These are phyloP conservation scores for Iguana delicatissima DNA, from an alignment of 2,797 vertebrate species.

Conservation along the genomic window DNA sequence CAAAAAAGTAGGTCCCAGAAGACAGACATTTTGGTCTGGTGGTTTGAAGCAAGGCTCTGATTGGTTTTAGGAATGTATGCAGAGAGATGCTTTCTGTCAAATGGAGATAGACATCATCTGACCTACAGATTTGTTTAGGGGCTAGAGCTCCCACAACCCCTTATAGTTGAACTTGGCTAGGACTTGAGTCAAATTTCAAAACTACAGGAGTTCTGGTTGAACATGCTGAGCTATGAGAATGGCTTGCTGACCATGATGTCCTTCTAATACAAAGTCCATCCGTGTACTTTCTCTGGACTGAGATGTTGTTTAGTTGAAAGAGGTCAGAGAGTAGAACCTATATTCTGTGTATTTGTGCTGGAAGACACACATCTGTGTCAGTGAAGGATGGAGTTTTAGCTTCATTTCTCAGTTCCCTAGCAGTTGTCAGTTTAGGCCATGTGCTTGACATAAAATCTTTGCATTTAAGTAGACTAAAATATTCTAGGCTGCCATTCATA, in stretches of 20 bases:
- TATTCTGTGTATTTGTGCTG: background rate
- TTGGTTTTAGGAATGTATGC: background rate
- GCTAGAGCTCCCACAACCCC: background rate
- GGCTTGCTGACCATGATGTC: background rate
- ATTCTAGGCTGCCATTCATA: conserved; percentile 63
- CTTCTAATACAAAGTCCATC: background rate
- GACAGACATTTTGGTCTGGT: no score
- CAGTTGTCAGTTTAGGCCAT: conserved; percentile 61
- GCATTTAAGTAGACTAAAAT: conserved; percentile 58
- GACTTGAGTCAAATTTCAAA: no score
- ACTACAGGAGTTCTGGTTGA: background rate
- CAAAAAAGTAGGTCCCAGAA: background rate
- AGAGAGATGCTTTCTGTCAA: background rate
- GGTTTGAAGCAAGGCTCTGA: background rate
- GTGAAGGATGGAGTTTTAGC: conserved; percentile 24
- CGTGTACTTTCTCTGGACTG: background rate
- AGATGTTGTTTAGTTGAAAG: background rate
- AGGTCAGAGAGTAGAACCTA: background rate
- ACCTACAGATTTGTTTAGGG: background rate
- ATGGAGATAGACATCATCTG: background rate
- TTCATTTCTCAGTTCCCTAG: conserved; percentile 49
- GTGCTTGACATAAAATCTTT: conserved; percentile 47
- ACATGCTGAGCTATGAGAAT: background rate
- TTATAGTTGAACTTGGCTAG: no score
- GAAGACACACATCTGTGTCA: conserved; percentile 31